Conservation (phyloP, 2,113 vertebrate species). For the Murina feae region DNA sequence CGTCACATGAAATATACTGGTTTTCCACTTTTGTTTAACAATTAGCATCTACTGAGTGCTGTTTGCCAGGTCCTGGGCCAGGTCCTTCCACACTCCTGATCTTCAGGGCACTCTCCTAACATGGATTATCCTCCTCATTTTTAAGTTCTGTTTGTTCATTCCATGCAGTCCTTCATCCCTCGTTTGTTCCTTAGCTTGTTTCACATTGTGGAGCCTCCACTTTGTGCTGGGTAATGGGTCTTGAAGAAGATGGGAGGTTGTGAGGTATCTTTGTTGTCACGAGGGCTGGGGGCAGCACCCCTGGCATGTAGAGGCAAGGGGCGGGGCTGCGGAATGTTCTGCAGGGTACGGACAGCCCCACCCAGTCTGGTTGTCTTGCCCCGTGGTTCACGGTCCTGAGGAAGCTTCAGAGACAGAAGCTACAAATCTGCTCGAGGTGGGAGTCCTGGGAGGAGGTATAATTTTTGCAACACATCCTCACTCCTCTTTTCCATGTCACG, state of each 20-base stretch:
- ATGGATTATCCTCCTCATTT: background rate
- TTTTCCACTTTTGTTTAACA: background rate
- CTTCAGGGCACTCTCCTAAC: background rate
- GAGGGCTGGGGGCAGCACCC: background rate
- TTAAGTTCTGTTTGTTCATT: background rate
- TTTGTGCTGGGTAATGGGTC: too few species aligned
- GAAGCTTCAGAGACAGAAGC: background rate
- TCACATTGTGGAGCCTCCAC: background rate
- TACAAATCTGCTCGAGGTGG: background rate
- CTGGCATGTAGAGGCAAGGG: background rate
- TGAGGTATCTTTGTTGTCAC: background rate
- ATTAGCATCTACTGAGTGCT: too few species aligned
- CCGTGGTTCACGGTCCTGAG: background rate
- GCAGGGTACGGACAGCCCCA: background rate
- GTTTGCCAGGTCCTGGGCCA: background rate
- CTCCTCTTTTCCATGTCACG: background rate
- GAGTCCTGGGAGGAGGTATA: background rate
- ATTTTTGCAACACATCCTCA: background rate
- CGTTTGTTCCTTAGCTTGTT: background rate
- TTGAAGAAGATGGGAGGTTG: background rate
- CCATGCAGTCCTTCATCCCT: background rate
- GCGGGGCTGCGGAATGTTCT: background rate
- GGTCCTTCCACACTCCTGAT: background rate
- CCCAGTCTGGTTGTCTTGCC: background rate
- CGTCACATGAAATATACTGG: accelerated